Evolutionary conservation across 2,797 vertebrate genomes (phyloP), one percentile per base, ranked within the genome.

Genomic region (Trachops cirrhosus): DNA sequence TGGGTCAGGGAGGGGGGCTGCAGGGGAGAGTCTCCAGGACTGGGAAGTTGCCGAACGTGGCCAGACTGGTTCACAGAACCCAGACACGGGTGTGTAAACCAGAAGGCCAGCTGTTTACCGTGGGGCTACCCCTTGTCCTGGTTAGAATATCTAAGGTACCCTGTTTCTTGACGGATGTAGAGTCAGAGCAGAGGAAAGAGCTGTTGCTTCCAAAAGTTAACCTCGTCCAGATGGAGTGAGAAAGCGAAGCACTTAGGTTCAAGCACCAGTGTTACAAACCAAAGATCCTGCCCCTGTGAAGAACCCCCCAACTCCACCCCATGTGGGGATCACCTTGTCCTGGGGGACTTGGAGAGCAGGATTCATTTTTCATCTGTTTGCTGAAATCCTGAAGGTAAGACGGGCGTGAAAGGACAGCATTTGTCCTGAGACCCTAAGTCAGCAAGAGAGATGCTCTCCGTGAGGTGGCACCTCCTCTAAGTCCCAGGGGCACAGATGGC

Each of bases 51-150:
- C 46, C 24, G 1, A 12, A 24, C 34, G 6, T 1, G 5, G 11
- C 24, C 54, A 34, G 37, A 12, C 32, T 18, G 29, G 24, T 12
- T 54, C 48, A 6, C 44, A 46, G 54, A 74, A 2, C 19, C 70
- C 34, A 67, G 71, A 92, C n/a, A 14, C 22, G 9, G 22, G 1
- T 7, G 3, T 37, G 0, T 3, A 1, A 70, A 5, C 62, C 59
- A n/a, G 29, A 24, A 9, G 19, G 9, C 22, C 6, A 5, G 0
- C 32, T 7, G 21, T 29, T 9, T 1, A 26, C 6, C 0, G 19
- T 1, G 14, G 16, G 41, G 59, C 57, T 11, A 4, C 7, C 1
- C 52, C 32, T 34, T 8, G 0, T 37, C 71, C 52, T 52, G 4
- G 14, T n/a, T 70, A 29, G 62, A 37, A 4, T 22, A 9, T 9